A percentile compares a stretch with the other conserved stretches of the same genome.
phyloP scores from a whole-genome alignment of 2,113 vertebrate species.

The Campylorhamphus procurvoides region DNA sequence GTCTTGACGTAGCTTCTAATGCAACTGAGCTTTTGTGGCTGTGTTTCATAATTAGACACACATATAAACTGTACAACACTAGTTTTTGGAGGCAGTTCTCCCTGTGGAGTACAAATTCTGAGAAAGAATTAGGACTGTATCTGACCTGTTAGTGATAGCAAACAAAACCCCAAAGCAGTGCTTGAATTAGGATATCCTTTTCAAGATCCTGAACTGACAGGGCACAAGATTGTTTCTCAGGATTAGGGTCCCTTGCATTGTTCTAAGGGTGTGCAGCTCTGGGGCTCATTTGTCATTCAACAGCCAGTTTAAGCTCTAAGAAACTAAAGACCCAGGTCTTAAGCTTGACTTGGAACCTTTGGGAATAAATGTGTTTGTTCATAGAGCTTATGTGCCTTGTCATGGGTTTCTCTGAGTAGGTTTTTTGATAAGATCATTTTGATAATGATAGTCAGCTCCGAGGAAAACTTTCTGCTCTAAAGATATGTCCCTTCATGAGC shows the following conservation, averaged over 20 bases:
- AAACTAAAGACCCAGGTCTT: not conserved
- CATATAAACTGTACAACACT: accelerated
- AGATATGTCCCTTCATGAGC: not conserved
- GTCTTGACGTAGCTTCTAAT: not conserved
- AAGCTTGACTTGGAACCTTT: not conserved
- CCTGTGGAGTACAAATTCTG: not conserved
- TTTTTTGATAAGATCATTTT: too few species aligned
- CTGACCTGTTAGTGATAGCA: not conserved
- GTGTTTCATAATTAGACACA: not conserved
- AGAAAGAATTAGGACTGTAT: not conserved
- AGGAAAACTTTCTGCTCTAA: too few species aligned
- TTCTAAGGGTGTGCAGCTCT: not conserved
- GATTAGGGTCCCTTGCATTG: not conserved
- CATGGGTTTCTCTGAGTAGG: too few species aligned
- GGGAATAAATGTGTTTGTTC: not conserved
- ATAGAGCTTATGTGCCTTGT: not conserved
- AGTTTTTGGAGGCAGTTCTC: not conserved
- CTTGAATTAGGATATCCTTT: not conserved
- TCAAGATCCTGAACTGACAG: not conserved
- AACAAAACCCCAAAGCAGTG: not conserved
- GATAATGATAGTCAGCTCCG: too few species aligned
- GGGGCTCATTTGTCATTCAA: not conserved
- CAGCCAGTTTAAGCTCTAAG: not conserved
- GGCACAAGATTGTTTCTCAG: not conserved
- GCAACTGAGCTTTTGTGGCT: not conserved